Percentiles rank a stretch among this genome's conserved stretches.
Evolutionary conservation across 2,113 vertebrate species (phyloP).

Genomic region (Hylia prasina): DNA sequence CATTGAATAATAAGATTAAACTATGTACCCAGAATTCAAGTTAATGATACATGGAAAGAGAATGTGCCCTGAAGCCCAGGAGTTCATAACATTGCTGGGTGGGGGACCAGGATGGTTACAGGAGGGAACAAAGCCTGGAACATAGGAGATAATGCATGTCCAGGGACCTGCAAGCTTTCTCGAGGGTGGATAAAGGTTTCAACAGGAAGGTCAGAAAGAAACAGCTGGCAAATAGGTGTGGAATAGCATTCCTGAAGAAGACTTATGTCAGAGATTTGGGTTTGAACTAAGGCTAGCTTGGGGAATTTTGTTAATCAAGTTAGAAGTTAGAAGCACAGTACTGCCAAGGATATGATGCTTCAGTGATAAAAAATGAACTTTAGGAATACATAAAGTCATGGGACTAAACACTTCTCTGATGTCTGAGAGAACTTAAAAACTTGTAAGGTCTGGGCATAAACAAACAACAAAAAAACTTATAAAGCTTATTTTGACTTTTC

Average conservation of each 20-base stretch:
- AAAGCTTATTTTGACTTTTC: not conserved
- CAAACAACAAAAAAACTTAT: not conserved
- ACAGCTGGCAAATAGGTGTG: not conserved
- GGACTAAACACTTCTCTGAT: not conserved
- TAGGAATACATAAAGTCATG: not conserved
- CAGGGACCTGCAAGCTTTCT: not conserved
- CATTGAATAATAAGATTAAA: not conserved
- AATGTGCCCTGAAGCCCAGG: not conserved
- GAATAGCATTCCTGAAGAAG: not conserved
- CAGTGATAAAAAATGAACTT: not conserved
- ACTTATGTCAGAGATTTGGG: not conserved
- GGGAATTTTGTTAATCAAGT: not conserved
- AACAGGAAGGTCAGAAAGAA: constrained; percentile 39
- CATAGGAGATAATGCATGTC: not conserved
- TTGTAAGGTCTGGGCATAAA: not conserved
- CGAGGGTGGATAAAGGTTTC: not conserved
- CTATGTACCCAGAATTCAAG: not conserved
- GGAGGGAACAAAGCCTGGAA: not conserved
- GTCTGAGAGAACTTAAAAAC: not conserved
- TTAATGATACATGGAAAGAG: not conserved
- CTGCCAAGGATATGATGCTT: not conserved
- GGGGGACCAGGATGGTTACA: not conserved
- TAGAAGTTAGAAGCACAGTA: not conserved
- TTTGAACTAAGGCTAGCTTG: not conserved
- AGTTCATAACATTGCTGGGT: constrained; percentile 2